phyloP scores from a whole-genome alignment of 2,113 vertebrate species.

The Grammomys dolichurus region DNA sequence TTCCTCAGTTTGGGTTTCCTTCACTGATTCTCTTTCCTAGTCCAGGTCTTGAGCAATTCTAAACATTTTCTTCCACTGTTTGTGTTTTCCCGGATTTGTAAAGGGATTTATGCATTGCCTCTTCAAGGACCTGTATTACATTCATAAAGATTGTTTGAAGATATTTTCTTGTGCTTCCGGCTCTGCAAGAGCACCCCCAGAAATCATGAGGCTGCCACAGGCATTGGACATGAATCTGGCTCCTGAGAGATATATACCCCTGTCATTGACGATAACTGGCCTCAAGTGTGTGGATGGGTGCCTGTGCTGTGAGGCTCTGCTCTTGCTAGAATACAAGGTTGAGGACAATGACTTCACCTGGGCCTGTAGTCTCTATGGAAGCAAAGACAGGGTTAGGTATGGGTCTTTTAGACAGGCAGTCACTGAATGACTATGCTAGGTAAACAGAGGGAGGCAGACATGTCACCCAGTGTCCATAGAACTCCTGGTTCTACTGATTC shows the following conservation, averaged over 20 bases:
- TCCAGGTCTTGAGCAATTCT: background rate
- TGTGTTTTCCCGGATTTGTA: background rate
- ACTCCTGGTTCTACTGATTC: too few relatives aligned
- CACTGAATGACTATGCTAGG: background rate
- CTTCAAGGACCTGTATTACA: background rate
- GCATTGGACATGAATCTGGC: background rate
- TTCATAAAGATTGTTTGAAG: background rate
- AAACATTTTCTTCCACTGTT: background rate
- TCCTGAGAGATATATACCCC: background rate
- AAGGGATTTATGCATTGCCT: background rate
- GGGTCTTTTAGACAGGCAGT: background rate
- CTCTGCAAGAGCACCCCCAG: background rate
- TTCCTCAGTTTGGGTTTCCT: background rate
- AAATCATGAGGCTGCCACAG: background rate
- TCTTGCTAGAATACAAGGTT: background rate
- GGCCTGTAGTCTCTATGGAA: background rate
- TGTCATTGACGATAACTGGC: background rate
- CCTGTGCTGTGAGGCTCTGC: background rate
- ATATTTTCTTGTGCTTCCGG: background rate
- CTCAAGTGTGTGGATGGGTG: background rate
- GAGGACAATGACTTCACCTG: background rate
- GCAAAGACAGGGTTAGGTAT: background rate
- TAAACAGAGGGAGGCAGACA: background rate
- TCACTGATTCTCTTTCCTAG: background rate
- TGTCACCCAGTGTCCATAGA: too few relatives aligned